Percentiles rank a stretch among this genome's conserved stretches.
Evolutionary conservation across 2,888 invertebrate species (phyloP).

Genomic region (Leptopilina syphax): DNA sequence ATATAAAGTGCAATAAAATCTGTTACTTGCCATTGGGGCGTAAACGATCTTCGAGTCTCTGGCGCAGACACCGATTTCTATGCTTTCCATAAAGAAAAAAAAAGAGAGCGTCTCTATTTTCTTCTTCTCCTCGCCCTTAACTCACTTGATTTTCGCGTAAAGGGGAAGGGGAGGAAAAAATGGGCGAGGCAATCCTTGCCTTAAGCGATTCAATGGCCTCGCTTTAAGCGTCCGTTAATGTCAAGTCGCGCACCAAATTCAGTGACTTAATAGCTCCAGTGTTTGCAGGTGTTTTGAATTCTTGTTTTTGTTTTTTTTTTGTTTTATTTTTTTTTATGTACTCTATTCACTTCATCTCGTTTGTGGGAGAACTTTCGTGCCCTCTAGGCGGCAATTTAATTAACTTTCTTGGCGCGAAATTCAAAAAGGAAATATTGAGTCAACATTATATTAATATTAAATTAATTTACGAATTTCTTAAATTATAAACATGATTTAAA

Average conservation of each 20-base stretch:
- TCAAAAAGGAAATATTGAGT: too few relatives aligned
- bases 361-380: too few relatives aligned
- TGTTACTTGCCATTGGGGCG: conserved; percentile 38
- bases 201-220: conserved; percentile 37
- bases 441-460: too few relatives aligned
- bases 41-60: conserved; percentile 17
- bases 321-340: too few relatives aligned
- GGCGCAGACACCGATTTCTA: conserved; percentile 19
- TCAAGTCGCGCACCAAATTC: conserved; percentile 30
- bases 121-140: too few relatives aligned
- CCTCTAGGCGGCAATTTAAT: too few relatives aligned
- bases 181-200: conserved; percentile 29
- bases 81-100: not conserved
- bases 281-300: conserved; percentile 29
- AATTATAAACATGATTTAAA: too few relatives aligned
- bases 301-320: conserved; percentile 19
- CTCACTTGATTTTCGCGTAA: not conserved
- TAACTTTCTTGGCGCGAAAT: too few relatives aligned
- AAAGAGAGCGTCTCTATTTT: conserved; percentile 3
- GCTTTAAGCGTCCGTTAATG: conserved; percentile 30
- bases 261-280: conserved; percentile 28
- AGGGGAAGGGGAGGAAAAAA: conserved; percentile 14
- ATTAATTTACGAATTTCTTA: too few relatives aligned
- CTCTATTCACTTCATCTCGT: too few relatives aligned
- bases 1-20: conserved; percentile 36